phyloP scores from a whole-genome alignment of 2,888 invertebrate genomes.

The Melanostoma scalare region DNA sequence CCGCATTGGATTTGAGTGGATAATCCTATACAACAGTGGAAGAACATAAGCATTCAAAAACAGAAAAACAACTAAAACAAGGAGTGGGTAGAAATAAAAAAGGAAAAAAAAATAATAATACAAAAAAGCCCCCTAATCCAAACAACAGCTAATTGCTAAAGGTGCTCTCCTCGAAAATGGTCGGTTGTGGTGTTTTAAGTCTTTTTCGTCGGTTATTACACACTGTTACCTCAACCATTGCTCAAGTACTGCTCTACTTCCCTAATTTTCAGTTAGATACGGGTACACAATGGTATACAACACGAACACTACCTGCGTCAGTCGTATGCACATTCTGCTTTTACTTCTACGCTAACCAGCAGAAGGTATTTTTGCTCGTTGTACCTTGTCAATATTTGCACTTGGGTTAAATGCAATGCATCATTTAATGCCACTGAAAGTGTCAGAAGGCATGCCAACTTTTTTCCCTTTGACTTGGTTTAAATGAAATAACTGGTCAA shows the following conservation, averaged over 20 bases:
- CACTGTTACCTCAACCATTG: conserved; percentile 1
- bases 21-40: not conserved
- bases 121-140: conserved; percentile 21
- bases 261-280: not conserved
- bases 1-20: not conserved
- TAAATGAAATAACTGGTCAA: conserved; percentile 2
- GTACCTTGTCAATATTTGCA: conserved; percentile 50
- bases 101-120: too few species aligned
- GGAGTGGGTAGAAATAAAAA: too few species aligned
- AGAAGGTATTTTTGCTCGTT: too few species aligned
- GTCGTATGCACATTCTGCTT: not conserved
- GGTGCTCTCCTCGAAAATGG: conserved; percentile 37
- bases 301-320: not conserved
- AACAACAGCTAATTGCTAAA: conserved; percentile 62
- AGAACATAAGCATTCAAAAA: too few species aligned
- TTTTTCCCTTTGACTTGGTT: not conserved
- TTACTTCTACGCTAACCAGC: too few species aligned
- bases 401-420: conserved; percentile 54
- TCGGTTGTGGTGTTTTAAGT: conserved; percentile 4
- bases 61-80: too few species aligned
- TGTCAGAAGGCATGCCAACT: conserved; percentile 47
- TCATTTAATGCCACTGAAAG: conserved; percentile 52
- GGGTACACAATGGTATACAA: not conserved
- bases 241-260: conserved; percentile 1
- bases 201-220: not conserved